Evolutionary conservation across 2,113 vertebrate genomes (phyloP).

Genomic region (Suricata suricatta): DNA sequence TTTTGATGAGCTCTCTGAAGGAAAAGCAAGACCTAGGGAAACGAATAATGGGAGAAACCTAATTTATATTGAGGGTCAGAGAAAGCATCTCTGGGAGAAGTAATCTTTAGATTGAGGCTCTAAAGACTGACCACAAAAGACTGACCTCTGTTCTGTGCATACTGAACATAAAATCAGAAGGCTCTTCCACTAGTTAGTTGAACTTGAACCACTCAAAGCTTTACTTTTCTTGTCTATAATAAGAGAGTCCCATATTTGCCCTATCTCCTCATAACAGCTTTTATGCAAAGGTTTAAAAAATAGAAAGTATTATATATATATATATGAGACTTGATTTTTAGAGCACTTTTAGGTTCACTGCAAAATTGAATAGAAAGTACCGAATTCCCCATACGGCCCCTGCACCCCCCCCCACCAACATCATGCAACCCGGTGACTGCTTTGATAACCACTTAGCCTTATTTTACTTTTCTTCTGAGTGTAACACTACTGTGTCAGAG

Average conservation of each 20-base stretch:
- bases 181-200: neutral
- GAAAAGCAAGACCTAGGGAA: neutral
- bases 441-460: neutral
- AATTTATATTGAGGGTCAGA: constrained; percentile 1
- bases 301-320: neutral
- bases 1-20: neutral
- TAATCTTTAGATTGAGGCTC: neutral
- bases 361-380: neutral
- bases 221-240: neutral
- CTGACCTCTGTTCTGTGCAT: neutral
- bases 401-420: neutral
- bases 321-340: neutral
- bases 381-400: neutral
- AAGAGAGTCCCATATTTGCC: neutral
- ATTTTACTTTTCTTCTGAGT: constrained; percentile 40
- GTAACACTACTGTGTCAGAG: constrained; percentile 33
- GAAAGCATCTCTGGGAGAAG: neutral
- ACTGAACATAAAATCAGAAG: neutral
- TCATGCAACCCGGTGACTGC: neutral
- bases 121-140: neutral
- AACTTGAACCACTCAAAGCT: neutral
- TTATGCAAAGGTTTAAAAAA: constrained; percentile 3
- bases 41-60: constrained; percentile 27
- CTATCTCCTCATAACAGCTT: neutral
- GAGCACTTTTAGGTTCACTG: neutral